Conservation (phyloP, 2,113 vertebrate genomes). For the Sebastes schlegelii region DNA sequence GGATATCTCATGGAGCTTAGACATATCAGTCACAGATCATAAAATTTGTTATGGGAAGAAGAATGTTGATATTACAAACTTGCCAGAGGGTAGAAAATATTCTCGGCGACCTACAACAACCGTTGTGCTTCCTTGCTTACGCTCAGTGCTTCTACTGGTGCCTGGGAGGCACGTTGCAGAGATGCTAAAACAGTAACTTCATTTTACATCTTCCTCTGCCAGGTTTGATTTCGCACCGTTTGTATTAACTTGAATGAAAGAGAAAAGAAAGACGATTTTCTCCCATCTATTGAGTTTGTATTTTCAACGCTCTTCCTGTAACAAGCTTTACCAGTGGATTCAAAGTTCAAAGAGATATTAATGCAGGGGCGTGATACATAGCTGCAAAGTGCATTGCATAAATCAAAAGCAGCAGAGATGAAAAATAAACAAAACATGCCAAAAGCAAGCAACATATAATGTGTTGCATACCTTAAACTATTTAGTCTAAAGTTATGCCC, state of each 20-base stretch:
- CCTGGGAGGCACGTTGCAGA: neutral
- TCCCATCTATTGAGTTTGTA: neutral
- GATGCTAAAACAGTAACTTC: too few relatives aligned
- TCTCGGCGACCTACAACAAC: neutral
- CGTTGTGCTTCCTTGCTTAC: neutral
- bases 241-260: neutral
- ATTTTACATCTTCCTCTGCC: too few relatives aligned
- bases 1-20: neutral
- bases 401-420: neutral
- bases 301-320: neutral
- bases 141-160: neutral
- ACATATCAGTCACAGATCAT: constrained; percentile 1
- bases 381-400: neutral
- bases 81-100: neutral
- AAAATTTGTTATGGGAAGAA: neutral
- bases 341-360: neutral
- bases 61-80: neutral
- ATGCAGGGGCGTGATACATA: neutral
- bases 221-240: too few relatives aligned
- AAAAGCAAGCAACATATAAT: neutral
- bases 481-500: too few relatives aligned
- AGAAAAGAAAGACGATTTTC: neutral
- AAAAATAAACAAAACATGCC: neutral
- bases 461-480: neutral
- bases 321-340: neutral